Base-by-base conservation (phyloP, 2,888 invertebrate genomes). In the Ectobius pallidus region DNA sequence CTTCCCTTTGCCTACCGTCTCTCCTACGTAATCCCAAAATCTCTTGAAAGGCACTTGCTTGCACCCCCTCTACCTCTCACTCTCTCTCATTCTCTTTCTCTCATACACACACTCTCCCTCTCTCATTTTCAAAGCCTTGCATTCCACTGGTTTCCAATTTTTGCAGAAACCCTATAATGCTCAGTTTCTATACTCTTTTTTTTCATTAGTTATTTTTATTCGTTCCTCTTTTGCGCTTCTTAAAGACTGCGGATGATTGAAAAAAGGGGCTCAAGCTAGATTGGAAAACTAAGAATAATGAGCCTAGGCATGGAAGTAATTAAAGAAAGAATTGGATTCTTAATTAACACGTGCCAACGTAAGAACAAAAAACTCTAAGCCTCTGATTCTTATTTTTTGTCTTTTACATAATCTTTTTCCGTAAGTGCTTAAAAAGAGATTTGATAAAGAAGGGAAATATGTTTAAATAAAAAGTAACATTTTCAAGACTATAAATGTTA, bases 21-120 rank as follows among this genome's bases (percentile, higher is more conserved):
- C 58, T 58, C 30, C 32, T 16, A 52, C 52, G 52, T 52, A 52
- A 52, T 52, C 63, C 39, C 63, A 20, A 63, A 63, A 63, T 63
- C 63, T 63, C 63, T 63, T 63, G 63, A 63, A 63, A 63, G 63
- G 63, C 65, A 44, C 46, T 65, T 27, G 27, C 65, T 65, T 25
- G 16, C 46, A 27, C n/a, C 22, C 27, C 16, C 25, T 34, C 44
- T 44, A 42, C 11, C 34, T 34, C 34, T 34, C 34, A 7, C 34
- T 34, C 34, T 34, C 34, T 34, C 34, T 34, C 34, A 7, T 11
- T 34, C 34, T 34, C 34, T 34, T 11, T 34, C 34, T 34, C 34
- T 34, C 34, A 7, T 11, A 7, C 34, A 7, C 34, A 7, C 34
- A 7, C 34, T 34, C 34, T 34, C 34, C 11, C 34, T 34, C 34